These are phyloP conservation scores for Polyommatus icarus DNA, from an alignment of 2,888 invertebrate genomes.

Conservation along the genomic window DNA sequence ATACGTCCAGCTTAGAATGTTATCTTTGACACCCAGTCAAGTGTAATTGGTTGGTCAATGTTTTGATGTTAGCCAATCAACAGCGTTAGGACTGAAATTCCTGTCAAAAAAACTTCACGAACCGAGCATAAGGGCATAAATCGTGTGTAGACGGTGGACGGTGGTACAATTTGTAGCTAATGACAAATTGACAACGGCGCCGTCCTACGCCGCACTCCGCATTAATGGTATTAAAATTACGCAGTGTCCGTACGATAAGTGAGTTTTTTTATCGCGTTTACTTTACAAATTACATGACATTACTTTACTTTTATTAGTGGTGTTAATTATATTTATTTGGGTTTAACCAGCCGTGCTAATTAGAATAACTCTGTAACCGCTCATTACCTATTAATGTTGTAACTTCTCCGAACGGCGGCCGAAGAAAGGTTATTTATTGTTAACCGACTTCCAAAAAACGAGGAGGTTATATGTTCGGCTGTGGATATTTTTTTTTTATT, in stretches of 20 bases:
- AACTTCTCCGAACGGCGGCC: slow-evolving; percentile 13
- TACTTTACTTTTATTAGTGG: slow-evolving; percentile 24
- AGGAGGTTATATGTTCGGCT: too few relatives aligned
- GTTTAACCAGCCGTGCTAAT: slow-evolving; percentile 20
- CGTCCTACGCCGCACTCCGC: slow-evolving; percentile 29
- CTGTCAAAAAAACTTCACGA: background rate
- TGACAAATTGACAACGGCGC: slow-evolving; percentile 31
- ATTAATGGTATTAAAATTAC: slow-evolving; percentile 38
- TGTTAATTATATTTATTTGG: slow-evolving; percentile 28
- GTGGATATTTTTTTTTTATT: too few relatives aligned
- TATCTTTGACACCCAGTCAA: background rate
- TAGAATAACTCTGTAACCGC: slow-evolving; percentile 6
- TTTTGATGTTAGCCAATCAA: background rate
- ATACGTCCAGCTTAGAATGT: background rate
- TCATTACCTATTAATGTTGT: slow-evolving; percentile 5
- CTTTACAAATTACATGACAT: slow-evolving; percentile 30
- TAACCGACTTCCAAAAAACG: too few relatives aligned
- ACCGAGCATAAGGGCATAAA: background rate
- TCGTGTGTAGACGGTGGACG: slow-evolving; percentile 5
- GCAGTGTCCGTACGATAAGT: slow-evolving; percentile 34
- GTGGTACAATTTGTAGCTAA: slow-evolving; percentile 30
- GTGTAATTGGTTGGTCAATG: background rate
- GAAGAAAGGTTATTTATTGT: slow-evolving; percentile 17
- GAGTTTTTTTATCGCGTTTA: slow-evolving; percentile 33
- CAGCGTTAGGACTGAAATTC: background rate